phyloP scores from a whole-genome alignment of 2,797 vertebrate species.

The Sebastes vulpes region DNA sequence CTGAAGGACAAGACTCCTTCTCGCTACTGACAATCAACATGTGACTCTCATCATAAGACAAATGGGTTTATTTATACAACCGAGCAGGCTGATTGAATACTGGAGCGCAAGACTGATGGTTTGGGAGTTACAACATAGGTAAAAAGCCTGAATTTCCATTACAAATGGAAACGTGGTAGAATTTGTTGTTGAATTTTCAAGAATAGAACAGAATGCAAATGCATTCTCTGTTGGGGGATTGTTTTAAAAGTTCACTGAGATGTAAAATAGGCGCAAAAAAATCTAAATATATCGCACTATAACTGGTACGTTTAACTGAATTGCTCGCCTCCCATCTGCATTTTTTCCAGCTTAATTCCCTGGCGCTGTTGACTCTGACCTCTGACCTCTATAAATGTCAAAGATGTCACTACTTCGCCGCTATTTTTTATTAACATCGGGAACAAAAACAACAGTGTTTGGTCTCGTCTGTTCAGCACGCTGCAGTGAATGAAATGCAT shows the following conservation, averaged over 20 bases:
- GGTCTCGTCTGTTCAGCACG: neutral
- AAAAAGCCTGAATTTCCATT: slow-evolving; percentile 8
- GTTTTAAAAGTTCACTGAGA: neutral
- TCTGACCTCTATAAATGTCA: neutral
- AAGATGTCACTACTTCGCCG: neutral
- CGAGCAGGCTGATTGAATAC: slow-evolving; percentile 56
- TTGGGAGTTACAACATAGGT: slow-evolving; percentile 2
- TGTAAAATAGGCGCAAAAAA: neutral
- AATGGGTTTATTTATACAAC: slow-evolving; percentile 75
- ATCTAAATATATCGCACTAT: neutral
- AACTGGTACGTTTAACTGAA: neutral
- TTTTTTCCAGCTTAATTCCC: neutral
- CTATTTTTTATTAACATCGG: neutral
- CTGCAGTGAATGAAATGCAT: slow-evolving; percentile 30
- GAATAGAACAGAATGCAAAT: neutral
- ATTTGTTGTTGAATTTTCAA: neutral
- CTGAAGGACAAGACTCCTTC: slow-evolving; percentile 74
- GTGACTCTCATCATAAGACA: slow-evolving; percentile 73
- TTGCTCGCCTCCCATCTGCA: neutral
- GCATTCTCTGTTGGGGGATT: neutral
- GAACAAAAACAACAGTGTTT: slow-evolving; percentile 17
- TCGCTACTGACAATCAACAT: slow-evolving; percentile 73
- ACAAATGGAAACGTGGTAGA: neutral
- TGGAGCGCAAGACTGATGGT: slow-evolving; percentile 57
- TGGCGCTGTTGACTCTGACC: neutral